These are phyloP conservation scores for Hydra vulgaris DNA, from an alignment of 30 jellyfish, hydroid and myxozoan genomes.

Conservation along the genomic window DNA sequence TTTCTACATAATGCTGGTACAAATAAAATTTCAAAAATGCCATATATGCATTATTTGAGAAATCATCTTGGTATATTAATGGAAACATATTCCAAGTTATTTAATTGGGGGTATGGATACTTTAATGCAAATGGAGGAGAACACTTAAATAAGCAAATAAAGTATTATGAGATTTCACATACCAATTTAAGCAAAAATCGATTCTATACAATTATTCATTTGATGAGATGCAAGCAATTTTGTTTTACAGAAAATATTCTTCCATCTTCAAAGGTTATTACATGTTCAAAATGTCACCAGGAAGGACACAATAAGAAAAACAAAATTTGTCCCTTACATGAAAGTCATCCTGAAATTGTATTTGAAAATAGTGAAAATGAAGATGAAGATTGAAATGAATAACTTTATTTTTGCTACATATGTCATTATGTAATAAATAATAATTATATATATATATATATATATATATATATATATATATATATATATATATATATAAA, in stretches of 20 bases:
- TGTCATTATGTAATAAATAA: background rate
- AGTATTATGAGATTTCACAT: conserved; percentile 3
- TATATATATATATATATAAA: too few relatives aligned
- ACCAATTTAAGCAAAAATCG: conserved; percentile 2
- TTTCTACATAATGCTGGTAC: background rate
- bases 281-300: conserved; percentile 3
- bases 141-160: conserved; percentile 10
- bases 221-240: conserved; percentile 2
- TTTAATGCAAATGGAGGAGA: conserved; percentile 6
- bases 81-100: background rate
- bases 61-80: background rate
- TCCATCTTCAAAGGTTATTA: background rate
- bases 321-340: background rate
- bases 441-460: too few relatives aligned
- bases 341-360: background rate
- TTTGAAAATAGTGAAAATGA: background rate
- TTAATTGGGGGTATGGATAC: conserved; percentile 1
- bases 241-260: background rate
- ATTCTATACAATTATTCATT: conserved; percentile 6
- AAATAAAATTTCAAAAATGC: background rate
- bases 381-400: background rate
- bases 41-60: background rate
- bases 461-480: too few relatives aligned
- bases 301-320: conserved; percentile 1
- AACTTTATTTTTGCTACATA: background rate